Evolutionary conservation across 2,888 invertebrate species (phyloP), one percentile per base, ranked within the genome.

Genomic region (Alloplasta piceator): DNA sequence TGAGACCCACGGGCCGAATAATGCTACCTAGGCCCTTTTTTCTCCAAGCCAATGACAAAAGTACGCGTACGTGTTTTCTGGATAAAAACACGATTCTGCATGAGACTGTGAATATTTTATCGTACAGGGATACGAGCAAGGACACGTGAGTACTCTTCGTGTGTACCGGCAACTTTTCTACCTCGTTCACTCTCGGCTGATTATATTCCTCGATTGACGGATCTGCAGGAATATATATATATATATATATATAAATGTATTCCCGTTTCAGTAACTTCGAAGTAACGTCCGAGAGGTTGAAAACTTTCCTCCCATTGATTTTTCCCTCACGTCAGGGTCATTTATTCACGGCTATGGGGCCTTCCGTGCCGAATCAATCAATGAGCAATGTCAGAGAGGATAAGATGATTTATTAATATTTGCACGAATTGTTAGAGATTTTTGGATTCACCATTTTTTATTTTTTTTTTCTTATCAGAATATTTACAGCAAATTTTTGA

Each of bases 51-150:
- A 43, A 2, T 10, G 43, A 43, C 26, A 26, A 26, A 26, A 26
- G 26, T 26, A 26, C 26, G 26, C 26, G 26, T 26, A 6, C 14
- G 16, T 52, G 16, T 7, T 52, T 52, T 52, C 52, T 52, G 6
- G 6, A 52, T 14, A 52, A 6, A 6, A 7, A 16, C n/a, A 52
- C 74, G 74, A 75, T 64, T 5, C 55, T 43, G 64, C 4, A 70
- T 70, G 55, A 16, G 41, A 41, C 75, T 64, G 39, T 41, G 76
- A 72, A 80, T 80, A 76, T 80, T 80, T 80, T 56, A 80, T 76
- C 71, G 16, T 48, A 36, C 50, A 16, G 36, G 14, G 7, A 7
- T 26, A 58, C 9, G 50, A 56, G 14, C 26, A 26, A 26, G 26
- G 26, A 26, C 26, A 26, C 26, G 3, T 26, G 26, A 60, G 50